Conservation (phyloP, 2,113 vertebrate species). For the Setophaga petechia region DNA sequence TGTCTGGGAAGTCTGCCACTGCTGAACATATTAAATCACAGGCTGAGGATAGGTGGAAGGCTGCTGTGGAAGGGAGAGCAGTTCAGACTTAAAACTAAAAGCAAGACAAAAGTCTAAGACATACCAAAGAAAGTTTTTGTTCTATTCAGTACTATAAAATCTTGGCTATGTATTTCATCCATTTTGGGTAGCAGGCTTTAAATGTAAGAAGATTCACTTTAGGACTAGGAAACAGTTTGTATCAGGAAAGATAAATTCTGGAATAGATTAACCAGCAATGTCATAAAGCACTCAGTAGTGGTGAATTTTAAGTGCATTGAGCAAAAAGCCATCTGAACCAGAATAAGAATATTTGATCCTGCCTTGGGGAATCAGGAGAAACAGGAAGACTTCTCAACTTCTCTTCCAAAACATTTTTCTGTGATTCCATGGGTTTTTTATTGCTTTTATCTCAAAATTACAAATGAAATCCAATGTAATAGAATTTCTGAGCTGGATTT, state of each 20-base stretch:
- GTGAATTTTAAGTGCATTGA: neutral
- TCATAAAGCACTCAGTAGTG: neutral
- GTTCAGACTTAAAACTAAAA: neutral
- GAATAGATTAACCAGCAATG: neutral
- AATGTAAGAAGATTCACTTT: neutral
- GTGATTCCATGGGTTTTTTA: neutral
- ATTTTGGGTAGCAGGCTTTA: neutral
- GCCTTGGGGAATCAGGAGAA: neutral
- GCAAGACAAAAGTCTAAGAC: neutral
- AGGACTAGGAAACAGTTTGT: neutral
- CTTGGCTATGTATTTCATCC: neutral
- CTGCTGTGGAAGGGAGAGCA: neutral
- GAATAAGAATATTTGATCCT: neutral
- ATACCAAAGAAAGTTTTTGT: neutral
- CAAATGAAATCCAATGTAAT: neutral
- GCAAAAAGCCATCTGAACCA: neutral
- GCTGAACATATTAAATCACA: neutral
- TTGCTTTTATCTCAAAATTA: neutral
- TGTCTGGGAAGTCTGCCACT: neutral
- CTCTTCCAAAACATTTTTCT: neutral
- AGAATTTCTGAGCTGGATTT: neutral
- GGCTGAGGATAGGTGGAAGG: neutral
- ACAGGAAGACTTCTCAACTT: neutral
- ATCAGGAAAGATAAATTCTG: neutral
- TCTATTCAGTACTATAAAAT: neutral